Evolutionary conservation across 2,113 vertebrate genomes (phyloP).

Genomic region (Mesitornis unicolor): DNA sequence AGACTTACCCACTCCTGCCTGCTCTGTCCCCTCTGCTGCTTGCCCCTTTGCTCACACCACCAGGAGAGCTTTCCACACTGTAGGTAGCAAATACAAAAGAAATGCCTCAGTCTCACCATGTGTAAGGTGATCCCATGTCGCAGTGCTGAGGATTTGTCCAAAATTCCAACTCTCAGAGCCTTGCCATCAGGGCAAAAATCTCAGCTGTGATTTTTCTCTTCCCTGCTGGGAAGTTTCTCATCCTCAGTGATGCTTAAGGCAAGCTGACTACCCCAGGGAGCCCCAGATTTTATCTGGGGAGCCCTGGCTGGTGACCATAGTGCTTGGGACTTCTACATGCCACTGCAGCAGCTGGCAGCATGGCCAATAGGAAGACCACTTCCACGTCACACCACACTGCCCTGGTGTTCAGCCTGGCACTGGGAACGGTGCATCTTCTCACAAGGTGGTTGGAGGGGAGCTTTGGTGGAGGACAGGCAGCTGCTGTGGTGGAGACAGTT

Average conservation of each 20-base stretch:
- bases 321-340: not conserved
- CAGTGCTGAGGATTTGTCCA: fast-evolving
- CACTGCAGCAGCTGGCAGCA: not conserved
- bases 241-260: not conserved
- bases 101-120: fast-evolving
- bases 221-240: not conserved
- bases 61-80: not conserved
- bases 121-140: fast-evolving
- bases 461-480: fast-evolving
- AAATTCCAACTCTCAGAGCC: not conserved
- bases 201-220: not conserved
- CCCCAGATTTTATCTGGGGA: not conserved
- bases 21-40: not conserved
- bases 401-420: not conserved
- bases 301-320: not conserved
- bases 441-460: fast-evolving
- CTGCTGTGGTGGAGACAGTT: not conserved
- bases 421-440: fast-evolving
- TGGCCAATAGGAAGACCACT: not conserved
- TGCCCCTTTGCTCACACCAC: not conserved
- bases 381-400: fast-evolving
- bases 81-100: not conserved
- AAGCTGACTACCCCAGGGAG: not conserved
- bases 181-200: not conserved
- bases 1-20: not conserved